Evolutionary conservation across 1,140 invertebrate species (phyloP), one percentile per base, ranked within the genome.

Genomic region (Lasioglossum albipes): DNA sequence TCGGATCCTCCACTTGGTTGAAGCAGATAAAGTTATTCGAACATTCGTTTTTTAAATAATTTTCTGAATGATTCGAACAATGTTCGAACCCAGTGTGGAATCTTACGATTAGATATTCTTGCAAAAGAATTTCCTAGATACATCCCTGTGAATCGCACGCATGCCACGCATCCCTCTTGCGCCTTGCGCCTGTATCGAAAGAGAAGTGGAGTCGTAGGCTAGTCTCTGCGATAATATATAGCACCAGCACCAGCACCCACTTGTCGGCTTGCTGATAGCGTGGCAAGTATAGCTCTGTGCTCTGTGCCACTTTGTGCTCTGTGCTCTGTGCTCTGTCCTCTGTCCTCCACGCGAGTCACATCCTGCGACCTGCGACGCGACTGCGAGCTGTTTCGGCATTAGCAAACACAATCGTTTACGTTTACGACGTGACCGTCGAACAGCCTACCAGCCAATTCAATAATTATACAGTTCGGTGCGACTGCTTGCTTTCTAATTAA

Each of bases 131-230:
- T 71, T 54, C 22, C 42, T 81, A 77, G 83, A 54, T 81, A 84
- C 79, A 84, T 81, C 73, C 84, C 79, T 67, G 83, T 65, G 69
- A 41, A 65, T 57, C n/a, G 65, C 27, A 84, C 73, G 62, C 67
- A 80, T 75, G 82, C 54, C 74, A 77, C 79, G 78, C 79, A 71
- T 66, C 83, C 83, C 81, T 75, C 75, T 59, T 73, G 64, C 79
- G 79, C 79, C 65, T 42, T 73, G 64, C 79, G 79, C 79, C 65
- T 42, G 54, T 80, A 75, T 75, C 54, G 65, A n/a, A 80, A 57
- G 71, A 10, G 65, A 62, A 82, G 45, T 54, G 49, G 45, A 85
- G 49, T n/a, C 74, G 64, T 70, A 71, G 31, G 61, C 67, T 68
- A 81, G 83, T 82, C 75, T 54, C 79, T 72, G 71, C 72, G 75